Base-by-base conservation (phyloP, 2,888 invertebrate genomes). In the Campoplex capitator region DNA sequence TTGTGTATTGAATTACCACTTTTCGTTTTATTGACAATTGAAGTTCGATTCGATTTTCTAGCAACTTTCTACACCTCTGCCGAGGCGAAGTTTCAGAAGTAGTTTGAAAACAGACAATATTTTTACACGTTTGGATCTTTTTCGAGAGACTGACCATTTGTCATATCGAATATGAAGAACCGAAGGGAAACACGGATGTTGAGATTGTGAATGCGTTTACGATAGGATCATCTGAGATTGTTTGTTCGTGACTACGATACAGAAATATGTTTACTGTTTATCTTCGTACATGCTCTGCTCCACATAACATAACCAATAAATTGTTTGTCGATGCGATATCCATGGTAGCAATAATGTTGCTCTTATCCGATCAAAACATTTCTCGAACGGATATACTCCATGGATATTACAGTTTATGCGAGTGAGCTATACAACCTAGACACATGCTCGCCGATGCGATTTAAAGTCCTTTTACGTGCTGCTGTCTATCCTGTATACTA, bases 291-390 rank as follows among this genome's bases (percentile, higher is more conserved):
- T 56, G 70, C 42, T 13, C 67, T 48, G 67, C 13, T 73, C 13
- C 42, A 67, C 48, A 48, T 48, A 56, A 32, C 54, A 45, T 35
- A 18, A 56, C 28, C 18, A 28, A 80, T 76, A 68, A 62, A 75
- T 42, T 48, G 73, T 51, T 70, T 38, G 71, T 62, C 79, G 70
- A 62, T 65, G 38, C 76, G 62, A 77, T 81, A 68, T 80, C 54
- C 56, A 23, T 28, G 65, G 51, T 81, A 56, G 81, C 73, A 76
- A 85, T 85, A 85, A 85, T 71, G 70, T 81, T 56, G 67, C 71
- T 76, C 54, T 70, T 75, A 81, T 81, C 76, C 71, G 56, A 65
- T 76, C 81, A 65, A 83, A 78, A 83, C 78, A 83, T 83, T 83
- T 45, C 78, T 67, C 73, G 38, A 42, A 54, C 65, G 28, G 62